phyloP scores from a whole-genome alignment of 2,113 vertebrate genomes.

The Mionectes macconnelli region DNA sequence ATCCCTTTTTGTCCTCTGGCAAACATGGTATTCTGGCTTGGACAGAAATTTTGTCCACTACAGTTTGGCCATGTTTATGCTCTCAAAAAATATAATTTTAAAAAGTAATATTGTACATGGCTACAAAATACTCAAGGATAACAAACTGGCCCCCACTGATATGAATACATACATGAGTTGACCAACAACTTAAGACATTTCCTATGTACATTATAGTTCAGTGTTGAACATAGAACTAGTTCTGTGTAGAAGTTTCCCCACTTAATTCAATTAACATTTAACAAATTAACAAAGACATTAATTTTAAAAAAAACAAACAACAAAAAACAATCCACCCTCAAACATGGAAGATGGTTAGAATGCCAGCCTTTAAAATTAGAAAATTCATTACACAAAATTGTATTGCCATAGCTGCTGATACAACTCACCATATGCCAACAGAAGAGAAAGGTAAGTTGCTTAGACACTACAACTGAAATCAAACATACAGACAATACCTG shows the following conservation, averaged over 20 bases:
- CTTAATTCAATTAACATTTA: slow-evolving; percentile 23
- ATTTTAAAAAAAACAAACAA: background rate
- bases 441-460: background rate
- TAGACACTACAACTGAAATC: background rate
- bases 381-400: background rate
- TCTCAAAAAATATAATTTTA: background rate
- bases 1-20: background rate
- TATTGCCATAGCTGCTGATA: background rate
- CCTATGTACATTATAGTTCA: background rate
- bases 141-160: background rate
- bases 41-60: background rate
- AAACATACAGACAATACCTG: background rate
- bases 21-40: background rate
- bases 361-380: background rate
- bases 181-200: background rate
- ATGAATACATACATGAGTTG: background rate
- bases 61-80: background rate
- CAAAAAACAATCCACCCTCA: background rate
- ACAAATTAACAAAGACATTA: background rate
- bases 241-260: background rate
- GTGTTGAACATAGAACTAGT: background rate
- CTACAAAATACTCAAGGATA: background rate
- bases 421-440: slow-evolving; percentile 6
- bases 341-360: background rate
- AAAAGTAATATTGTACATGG: background rate